Conservation (phyloP, 2,888 invertebrate species). For the Agrilus mali region DNA sequence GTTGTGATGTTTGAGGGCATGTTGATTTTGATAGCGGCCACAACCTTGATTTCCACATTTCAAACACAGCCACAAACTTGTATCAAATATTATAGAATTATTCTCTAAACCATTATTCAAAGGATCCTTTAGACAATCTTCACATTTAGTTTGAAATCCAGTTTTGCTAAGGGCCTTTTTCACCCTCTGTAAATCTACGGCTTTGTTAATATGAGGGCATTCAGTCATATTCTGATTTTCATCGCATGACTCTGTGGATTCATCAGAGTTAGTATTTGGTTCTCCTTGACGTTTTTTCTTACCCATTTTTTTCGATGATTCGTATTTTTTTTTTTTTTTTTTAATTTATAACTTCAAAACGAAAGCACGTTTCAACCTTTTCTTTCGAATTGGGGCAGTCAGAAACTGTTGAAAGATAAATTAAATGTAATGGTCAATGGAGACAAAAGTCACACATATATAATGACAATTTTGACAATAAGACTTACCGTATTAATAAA, state of each 20-base stretch:
- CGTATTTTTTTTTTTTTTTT: too few species aligned
- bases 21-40: constrained; percentile 52
- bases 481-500: too few species aligned
- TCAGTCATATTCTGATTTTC: constrained; percentile 46
- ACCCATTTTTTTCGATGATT: constrained; percentile 40
- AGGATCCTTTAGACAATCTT: constrained; percentile 25
- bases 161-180: constrained; percentile 38
- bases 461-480: too few species aligned
- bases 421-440: too few species aligned
- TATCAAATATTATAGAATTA: constrained; percentile 33
- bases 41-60: constrained; percentile 71
- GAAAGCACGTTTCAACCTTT: too few species aligned
- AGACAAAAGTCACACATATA: too few species aligned
- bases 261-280: constrained; percentile 48
- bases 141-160: constrained; percentile 40
- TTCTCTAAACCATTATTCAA: constrained; percentile 15
- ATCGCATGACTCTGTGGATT: constrained; percentile 60
- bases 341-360: too few species aligned
- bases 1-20: constrained; percentile 62
- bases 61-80: constrained; percentile 64
- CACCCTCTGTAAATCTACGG: constrained; percentile 51
- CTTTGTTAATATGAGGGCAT: constrained; percentile 58
- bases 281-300: constrained; percentile 64
- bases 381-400: too few species aligned
- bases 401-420: too few species aligned